phyloP scores from a whole-genome alignment of 1,140 invertebrate genomes.

The Tenebrio molitor region DNA sequence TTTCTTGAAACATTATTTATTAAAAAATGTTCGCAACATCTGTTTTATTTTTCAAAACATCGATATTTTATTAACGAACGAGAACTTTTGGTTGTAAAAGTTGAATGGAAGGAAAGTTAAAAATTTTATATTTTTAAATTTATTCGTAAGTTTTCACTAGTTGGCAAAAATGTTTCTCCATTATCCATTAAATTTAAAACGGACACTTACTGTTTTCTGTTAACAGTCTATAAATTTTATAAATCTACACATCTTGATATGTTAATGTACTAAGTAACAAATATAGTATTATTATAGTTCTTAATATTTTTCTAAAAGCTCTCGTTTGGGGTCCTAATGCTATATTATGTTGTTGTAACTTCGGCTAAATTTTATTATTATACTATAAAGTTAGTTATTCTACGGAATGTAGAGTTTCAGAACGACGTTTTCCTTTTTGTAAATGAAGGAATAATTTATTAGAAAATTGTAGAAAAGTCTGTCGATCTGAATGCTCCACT shows the following conservation, averaged over 20 bases:
- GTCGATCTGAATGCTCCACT: constrained; percentile 32
- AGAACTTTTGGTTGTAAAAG: too few relatives aligned
- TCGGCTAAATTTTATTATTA: not conserved
- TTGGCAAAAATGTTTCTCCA: too few relatives aligned
- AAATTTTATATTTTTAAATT: too few relatives aligned
- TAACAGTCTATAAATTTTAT: constrained; percentile 41
- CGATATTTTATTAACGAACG: too few relatives aligned
- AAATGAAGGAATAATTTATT: not conserved
- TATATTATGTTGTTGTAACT: not conserved
- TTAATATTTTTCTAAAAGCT: constrained; percentile 34
- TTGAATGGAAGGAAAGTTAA: too few relatives aligned
- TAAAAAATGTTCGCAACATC: too few relatives aligned
- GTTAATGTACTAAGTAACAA: constrained; percentile 41
- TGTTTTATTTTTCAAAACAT: too few relatives aligned
- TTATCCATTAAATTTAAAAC: too few relatives aligned
- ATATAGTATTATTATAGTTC: constrained; percentile 33
- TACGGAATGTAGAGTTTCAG: constrained; percentile 16
- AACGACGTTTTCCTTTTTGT: constrained; percentile 21
- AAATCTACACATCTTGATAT: constrained; percentile 42
- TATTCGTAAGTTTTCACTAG: too few relatives aligned
- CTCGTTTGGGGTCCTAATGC: constrained; percentile 27
- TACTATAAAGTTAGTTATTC: not conserved
- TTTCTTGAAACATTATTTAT: too few relatives aligned
- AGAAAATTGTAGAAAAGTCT: constrained; percentile 9
- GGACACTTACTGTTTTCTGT: constrained; percentile 9